These are phyloP conservation scores for Chrysotoxum bicinctum DNA, from an alignment of 2,888 invertebrate species.

Conservation along the genomic window DNA sequence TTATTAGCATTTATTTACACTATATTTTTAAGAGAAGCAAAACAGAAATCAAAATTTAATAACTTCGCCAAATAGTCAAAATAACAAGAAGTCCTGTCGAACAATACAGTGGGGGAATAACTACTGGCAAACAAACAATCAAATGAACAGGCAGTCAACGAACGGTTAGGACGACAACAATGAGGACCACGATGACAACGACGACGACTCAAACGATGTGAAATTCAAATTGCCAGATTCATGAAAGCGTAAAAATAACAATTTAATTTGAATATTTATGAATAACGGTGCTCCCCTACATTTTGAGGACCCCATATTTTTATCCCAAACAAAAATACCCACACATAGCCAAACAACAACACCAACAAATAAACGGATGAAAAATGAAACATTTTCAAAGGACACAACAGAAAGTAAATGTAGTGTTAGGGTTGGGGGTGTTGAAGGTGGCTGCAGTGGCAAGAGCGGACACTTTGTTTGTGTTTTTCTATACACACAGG, in stretches of 20 bases:
- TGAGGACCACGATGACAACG: not conserved
- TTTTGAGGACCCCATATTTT: slow-evolving; percentile 9
- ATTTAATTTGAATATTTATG: slow-evolving; percentile 72
- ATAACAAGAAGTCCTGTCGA: not conserved
- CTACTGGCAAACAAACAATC: slow-evolving; percentile 54
- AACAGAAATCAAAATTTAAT: slow-evolving; percentile 27
- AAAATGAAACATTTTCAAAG: slow-evolving; percentile 33
- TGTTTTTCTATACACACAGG: slow-evolving; percentile 1
- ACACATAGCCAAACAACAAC: not conserved
- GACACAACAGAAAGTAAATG: slow-evolving; percentile 34
- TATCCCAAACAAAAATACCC: slow-evolving; percentile 10
- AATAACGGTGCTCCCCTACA: slow-evolving; percentile 29
- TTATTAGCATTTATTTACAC: slow-evolving; percentile 57
- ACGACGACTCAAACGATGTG: slow-evolving; percentile 59
- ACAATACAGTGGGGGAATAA: slow-evolving; percentile 16
- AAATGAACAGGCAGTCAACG: slow-evolving; percentile 57
- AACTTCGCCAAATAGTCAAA: slow-evolving; percentile 30
- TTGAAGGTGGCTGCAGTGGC: not conserved
- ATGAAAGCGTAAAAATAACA: slow-evolving; percentile 72
- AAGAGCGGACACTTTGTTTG: not conserved
- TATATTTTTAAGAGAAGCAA: slow-evolving; percentile 18
- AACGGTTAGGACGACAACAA: not conserved
- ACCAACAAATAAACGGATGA: not conserved
- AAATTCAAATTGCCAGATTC: slow-evolving; percentile 70
- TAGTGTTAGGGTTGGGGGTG: not conserved